Evolutionary conservation across 1,140 invertebrate species (phyloP).

Genomic region (Drosophila lacertosa): DNA sequence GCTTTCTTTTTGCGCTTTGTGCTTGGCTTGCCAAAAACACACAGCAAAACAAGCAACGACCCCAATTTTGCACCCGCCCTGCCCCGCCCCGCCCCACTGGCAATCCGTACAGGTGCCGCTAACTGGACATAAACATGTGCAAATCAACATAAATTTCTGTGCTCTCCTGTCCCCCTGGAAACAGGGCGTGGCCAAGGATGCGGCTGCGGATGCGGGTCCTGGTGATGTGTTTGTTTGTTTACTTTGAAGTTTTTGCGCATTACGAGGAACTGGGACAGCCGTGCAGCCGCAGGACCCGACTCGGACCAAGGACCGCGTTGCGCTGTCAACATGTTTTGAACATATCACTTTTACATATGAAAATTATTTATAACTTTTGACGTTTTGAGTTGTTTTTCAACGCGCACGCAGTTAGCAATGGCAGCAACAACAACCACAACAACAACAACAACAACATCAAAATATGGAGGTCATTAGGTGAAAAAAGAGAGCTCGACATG

Average conservation of each 20-base stretch:
- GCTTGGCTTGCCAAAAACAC: constrained; percentile 67
- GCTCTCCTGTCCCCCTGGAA: constrained; percentile 20
- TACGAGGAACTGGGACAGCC: constrained; percentile 66
- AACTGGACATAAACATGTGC: constrained; percentile 82
- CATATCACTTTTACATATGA: constrained; percentile 81
- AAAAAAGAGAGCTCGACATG: no score
- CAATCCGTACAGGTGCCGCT: constrained; percentile 59
- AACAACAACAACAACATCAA: constrained; percentile 9
- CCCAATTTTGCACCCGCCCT: neutral
- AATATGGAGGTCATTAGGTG: neutral
- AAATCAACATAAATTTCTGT: constrained; percentile 76
- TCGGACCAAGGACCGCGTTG: constrained; percentile 29
- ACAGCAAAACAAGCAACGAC: constrained; percentile 61
- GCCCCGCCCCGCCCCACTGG: neutral
- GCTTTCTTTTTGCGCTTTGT: constrained; percentile 12
- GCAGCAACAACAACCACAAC: constrained; percentile 11
- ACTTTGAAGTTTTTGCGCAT: constrained; percentile 74
- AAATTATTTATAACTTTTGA: constrained; percentile 82
- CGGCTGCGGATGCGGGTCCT: neutral
- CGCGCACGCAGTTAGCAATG: constrained; percentile 20
- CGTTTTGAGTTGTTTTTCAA: constrained; percentile 64
- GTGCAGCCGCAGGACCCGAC: constrained; percentile 40
- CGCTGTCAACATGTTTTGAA: constrained; percentile 82
- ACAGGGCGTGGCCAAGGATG: constrained; percentile 1
- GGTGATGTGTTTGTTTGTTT: constrained; percentile 81